Evolutionary conservation across 1,140 invertebrate species (phyloP).

Genomic region (Agrypnia vestita): DNA sequence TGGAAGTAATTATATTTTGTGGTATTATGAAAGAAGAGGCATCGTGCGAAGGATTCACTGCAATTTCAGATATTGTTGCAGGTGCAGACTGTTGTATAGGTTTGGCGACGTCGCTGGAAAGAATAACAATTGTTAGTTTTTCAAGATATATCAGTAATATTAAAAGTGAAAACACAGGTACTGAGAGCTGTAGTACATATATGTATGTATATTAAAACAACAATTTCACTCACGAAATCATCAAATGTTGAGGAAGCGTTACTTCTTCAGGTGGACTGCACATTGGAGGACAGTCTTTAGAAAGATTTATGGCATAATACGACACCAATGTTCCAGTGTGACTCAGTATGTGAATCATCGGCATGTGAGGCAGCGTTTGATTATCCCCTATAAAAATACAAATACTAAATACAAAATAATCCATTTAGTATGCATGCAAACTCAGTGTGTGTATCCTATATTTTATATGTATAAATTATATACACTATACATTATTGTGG

Average conservation of each 20-base stretch:
- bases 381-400: constrained; percentile 72
- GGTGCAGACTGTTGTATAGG: not conserved
- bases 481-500: no score
- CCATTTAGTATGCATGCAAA: no score
- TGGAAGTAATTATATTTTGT: constrained; percentile 57
- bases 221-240: constrained; percentile 63
- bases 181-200: not conserved
- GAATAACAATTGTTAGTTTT: not conserved
- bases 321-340: constrained; percentile 81
- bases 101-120: constrained; percentile 47
- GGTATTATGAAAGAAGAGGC: constrained; percentile 49
- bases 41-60: constrained; percentile 36
- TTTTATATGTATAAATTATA: no score
- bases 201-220: not conserved
- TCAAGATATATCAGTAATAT: not conserved
- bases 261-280: constrained; percentile 76
- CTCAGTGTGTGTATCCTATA: no score
- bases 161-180: not conserved
- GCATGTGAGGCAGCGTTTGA: constrained; percentile 75
- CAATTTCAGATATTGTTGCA: constrained; percentile 4
- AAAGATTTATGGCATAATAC: constrained; percentile 81
- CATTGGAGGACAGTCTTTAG: constrained; percentile 70
- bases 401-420: constrained; percentile 55
- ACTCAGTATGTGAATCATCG: constrained; percentile 79
- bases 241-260: constrained; percentile 62